Evolutionary conservation across 2,797 vertebrate genomes (phyloP).

Genomic region (Tiaroga cobitis): DNA sequence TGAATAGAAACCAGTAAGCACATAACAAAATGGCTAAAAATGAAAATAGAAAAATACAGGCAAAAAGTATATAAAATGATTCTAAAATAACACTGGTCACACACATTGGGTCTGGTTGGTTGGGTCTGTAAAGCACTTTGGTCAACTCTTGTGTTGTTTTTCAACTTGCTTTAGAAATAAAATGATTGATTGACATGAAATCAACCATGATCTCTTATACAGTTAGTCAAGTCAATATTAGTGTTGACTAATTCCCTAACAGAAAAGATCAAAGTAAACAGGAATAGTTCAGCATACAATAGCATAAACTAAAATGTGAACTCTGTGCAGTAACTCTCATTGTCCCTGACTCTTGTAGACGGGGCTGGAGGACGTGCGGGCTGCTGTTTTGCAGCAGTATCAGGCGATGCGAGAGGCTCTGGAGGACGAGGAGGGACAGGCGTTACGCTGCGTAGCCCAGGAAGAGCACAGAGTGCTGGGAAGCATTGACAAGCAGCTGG

Average conservation of each 20-base stretch:
- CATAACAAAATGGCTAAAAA: not conserved
- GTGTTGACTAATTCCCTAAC: not conserved
- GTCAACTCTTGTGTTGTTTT: not conserved
- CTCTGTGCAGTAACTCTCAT: not conserved
- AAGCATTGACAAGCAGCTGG: conserved; percentile 71
- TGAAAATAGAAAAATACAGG: not conserved
- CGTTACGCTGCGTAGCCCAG: conserved; percentile 71
- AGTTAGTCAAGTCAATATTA: not conserved
- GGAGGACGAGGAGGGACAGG: conserved; percentile 76
- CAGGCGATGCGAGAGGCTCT: conserved; percentile 74
- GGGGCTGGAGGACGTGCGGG: conserved; percentile 62
- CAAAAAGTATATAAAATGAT: not conserved
- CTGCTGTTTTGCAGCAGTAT: conserved; percentile 75
- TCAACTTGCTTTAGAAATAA: not conserved
- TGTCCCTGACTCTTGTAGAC: conserved; percentile 60
- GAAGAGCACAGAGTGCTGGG: conserved; percentile 73
- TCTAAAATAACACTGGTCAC: not conserved
- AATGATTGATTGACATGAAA: not conserved
- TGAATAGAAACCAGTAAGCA: not conserved
- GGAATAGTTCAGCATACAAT: not conserved
- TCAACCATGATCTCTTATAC: not conserved
- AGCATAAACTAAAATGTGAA: not conserved
- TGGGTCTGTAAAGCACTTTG: too few relatives aligned
- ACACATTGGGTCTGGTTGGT: not conserved
- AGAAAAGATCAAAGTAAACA: not conserved